Evolutionary conservation across 1,140 invertebrate species (phyloP).

Genomic region (Leptestheria dahalacensis): DNA sequence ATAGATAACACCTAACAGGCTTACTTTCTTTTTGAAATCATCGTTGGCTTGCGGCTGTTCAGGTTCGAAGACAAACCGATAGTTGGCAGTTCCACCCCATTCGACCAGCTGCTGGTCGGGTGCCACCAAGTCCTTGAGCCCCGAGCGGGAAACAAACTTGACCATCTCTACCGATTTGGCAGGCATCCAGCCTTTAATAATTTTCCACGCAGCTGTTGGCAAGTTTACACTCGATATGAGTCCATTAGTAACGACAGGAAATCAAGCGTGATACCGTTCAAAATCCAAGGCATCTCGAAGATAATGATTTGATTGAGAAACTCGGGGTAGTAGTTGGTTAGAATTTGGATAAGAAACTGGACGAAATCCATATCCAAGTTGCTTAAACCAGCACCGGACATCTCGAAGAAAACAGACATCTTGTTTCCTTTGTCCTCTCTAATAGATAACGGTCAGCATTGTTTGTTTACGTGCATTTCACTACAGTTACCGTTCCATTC

Average conservation of each 20-base stretch:
- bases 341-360: constrained; percentile 66
- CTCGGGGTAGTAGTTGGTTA: constrained; percentile 80
- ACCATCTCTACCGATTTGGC: constrained; percentile 77
- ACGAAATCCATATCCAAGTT: constrained; percentile 72
- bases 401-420: constrained; percentile 78
- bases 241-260: no score
- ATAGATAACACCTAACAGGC: constrained; percentile 21
- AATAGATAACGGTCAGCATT: not conserved
- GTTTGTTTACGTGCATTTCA: not conserved
- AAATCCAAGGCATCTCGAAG: constrained; percentile 87
- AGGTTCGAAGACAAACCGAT: constrained; percentile 50
- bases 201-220: constrained; percentile 86
- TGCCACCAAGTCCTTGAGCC: constrained; percentile 57
- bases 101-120: constrained; percentile 51
- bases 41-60: constrained; percentile 29
- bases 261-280: constrained; percentile 50
- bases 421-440: constrained; percentile 49
- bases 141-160: constrained; percentile 67
- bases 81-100: constrained; percentile 76
- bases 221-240: no score
- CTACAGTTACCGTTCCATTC: constrained; percentile 44
- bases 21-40: constrained; percentile 22
- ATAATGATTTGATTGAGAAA: constrained; percentile 81
- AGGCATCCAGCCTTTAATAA: constrained; percentile 77
- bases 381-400: constrained; percentile 62